Evolutionary conservation across 2,113 vertebrate species (phyloP).

Genomic region (Cebus imitator): DNA sequence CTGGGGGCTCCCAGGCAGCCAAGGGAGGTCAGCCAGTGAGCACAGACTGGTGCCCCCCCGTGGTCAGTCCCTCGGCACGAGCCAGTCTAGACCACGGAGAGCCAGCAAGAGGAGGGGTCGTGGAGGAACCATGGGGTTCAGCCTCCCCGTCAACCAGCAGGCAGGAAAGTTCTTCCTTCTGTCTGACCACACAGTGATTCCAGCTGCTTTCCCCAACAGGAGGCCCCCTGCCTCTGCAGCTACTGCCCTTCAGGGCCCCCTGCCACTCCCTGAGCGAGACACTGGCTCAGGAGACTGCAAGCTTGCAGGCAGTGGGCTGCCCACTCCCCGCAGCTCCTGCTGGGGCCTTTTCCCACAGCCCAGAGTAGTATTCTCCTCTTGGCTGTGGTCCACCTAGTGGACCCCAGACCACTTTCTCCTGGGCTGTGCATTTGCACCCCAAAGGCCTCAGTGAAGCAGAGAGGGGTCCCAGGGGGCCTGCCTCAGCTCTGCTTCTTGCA

Average conservation of each 20-base stretch:
- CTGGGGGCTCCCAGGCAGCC: background rate
- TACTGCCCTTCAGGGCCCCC: too few species aligned
- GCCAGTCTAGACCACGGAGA: background rate
- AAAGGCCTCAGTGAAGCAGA: background rate
- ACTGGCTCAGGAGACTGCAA: background rate
- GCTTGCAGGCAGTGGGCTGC: background rate
- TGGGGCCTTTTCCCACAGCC: background rate
- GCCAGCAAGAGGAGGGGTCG: background rate
- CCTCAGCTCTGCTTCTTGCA: background rate
- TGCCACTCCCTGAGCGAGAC: background rate
- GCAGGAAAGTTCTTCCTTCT: background rate
- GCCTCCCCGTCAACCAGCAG: background rate
- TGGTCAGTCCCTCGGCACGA: background rate
- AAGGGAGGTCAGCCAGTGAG: background rate
- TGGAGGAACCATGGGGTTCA: background rate
- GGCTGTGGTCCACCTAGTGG: background rate
- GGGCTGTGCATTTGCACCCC: background rate
- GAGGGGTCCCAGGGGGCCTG: background rate
- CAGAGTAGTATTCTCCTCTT: background rate
- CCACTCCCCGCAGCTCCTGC: background rate
- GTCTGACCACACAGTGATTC: background rate
- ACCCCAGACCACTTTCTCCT: background rate
- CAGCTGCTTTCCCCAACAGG: background rate
- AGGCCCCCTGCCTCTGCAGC: background rate
- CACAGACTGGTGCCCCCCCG: rapidly evolving